Conservation (phyloP, 2,797 vertebrate genomes). For the Gallirallus australis region DNA sequence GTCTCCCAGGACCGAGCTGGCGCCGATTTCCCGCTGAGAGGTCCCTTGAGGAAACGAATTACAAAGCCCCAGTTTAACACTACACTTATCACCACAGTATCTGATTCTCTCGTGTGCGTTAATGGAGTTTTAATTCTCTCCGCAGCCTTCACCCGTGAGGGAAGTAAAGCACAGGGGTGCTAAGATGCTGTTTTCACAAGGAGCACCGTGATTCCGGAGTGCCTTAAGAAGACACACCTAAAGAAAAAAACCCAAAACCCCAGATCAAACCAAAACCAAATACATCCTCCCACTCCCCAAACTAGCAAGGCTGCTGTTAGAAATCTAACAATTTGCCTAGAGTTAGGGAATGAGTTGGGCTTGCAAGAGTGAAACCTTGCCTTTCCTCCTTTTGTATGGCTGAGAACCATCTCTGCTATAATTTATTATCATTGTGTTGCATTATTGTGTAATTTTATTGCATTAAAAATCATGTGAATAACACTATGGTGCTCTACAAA, state of each 20-base stretch:
- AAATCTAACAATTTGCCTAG: background rate
- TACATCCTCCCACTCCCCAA: too few species aligned
- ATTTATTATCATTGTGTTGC: conserved; percentile 61
- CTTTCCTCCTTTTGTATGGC: conserved; percentile 51
- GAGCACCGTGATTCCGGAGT: background rate
- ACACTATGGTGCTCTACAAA: conserved; percentile 53
- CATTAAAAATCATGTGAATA: conserved; percentile 64
- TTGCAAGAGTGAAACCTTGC: conserved; percentile 39
- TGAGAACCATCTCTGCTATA: background rate
- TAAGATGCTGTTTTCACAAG: background rate
- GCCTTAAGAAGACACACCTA: background rate
- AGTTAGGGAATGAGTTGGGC: background rate
- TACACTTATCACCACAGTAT: background rate
- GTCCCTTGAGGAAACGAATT: background rate
- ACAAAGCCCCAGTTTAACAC: background rate
- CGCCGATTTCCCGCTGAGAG: background rate
- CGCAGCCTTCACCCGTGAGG: background rate
- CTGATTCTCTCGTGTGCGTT: background rate
- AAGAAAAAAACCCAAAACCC: background rate
- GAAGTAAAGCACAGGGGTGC: background rate
- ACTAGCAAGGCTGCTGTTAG: background rate
- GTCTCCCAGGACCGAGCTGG: background rate
- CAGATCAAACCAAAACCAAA: background rate
- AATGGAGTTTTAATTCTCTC: background rate
- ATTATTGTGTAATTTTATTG: conserved; percentile 70